Evolutionary conservation across 2,113 vertebrate genomes (phyloP).

Genomic region (Actenoides lindsayi): DNA sequence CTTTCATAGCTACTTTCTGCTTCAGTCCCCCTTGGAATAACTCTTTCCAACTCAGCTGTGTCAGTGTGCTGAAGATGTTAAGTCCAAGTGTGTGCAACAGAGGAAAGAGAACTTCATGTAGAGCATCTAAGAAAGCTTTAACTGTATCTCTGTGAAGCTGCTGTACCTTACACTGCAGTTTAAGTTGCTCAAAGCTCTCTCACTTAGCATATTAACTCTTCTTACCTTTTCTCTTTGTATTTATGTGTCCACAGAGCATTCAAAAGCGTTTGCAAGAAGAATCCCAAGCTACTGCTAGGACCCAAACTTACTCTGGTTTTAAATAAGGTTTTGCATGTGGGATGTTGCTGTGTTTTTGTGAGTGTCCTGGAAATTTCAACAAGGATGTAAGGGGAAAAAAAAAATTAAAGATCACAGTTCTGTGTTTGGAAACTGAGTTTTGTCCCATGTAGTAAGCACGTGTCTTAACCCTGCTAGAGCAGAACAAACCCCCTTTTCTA

Average conservation of each 20-base stretch:
- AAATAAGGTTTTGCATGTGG: background rate
- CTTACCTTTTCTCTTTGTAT: background rate
- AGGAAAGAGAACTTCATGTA: background rate
- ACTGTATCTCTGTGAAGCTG: background rate
- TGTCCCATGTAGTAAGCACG: background rate
- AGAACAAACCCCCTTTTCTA: background rate
- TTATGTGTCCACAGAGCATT: background rate
- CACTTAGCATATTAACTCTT: background rate
- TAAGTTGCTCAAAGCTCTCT: background rate
- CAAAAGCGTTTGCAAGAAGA: background rate
- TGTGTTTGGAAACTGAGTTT: background rate
- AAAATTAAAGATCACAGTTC: background rate
- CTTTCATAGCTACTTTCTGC: conserved; percentile 27
- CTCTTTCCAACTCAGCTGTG: background rate
- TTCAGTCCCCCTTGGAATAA: background rate
- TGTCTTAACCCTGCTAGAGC: background rate
- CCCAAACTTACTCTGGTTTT: background rate
- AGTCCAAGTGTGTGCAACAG: background rate
- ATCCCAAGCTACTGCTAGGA: background rate
- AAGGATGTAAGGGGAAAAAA: background rate
- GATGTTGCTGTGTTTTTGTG: background rate
- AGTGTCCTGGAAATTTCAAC: background rate
- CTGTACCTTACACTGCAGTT: background rate
- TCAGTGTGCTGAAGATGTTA: background rate
- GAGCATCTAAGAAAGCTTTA: background rate